These are phyloP conservation scores for Coilia nasus DNA, from an alignment of 2,797 vertebrate species.

Conservation along the genomic window DNA sequence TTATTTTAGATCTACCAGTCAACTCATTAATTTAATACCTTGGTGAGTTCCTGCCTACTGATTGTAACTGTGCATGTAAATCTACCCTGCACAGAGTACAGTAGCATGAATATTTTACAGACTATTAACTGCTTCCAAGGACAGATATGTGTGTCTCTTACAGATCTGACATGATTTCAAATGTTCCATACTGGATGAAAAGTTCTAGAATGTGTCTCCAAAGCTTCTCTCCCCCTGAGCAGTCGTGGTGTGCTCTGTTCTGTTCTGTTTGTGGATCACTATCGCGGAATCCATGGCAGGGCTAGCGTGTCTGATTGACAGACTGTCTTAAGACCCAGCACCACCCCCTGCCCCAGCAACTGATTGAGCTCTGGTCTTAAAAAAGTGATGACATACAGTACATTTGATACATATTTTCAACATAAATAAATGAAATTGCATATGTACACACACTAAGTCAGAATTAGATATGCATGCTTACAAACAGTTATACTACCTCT, in stretches of 20 bases:
- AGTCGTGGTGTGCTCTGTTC: background rate
- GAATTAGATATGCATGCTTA: background rate
- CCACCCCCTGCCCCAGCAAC: background rate
- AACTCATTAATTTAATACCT: background rate
- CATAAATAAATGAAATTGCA: background rate
- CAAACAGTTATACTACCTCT: too few species aligned
- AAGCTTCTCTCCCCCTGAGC: background rate
- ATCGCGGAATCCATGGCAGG: background rate
- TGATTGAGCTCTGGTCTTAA: background rate
- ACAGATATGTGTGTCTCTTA: background rate
- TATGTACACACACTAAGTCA: background rate
- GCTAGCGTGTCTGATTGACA: background rate
- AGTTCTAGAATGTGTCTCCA: background rate
- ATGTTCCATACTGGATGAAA: background rate
- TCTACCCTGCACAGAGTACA: background rate
- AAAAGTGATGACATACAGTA: background rate
- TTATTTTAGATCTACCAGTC: conserved; percentile 20
- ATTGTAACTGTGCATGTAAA: background rate
- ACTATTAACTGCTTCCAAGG: background rate
- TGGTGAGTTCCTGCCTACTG: background rate
- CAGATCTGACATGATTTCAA: background rate
- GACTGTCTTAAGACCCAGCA: background rate
- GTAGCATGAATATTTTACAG: background rate
- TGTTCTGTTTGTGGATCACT: background rate
- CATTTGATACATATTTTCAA: background rate